Percentiles rank a stretch among this genome's conserved stretches.
phyloP scores from a whole-genome alignment of 2,888 invertebrate species.

The Schizotus pectinicornis region DNA sequence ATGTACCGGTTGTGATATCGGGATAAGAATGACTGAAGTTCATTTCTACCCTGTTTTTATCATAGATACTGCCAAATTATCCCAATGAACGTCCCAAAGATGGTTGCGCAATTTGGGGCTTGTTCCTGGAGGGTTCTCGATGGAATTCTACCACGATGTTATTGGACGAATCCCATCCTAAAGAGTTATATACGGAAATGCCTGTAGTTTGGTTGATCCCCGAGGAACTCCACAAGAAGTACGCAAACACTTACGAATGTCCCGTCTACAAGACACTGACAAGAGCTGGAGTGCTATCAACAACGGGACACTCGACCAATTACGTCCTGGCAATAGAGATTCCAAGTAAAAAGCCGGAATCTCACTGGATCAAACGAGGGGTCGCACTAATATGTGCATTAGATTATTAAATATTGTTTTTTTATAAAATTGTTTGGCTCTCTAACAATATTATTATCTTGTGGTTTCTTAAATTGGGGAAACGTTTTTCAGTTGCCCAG shows the following conservation, averaged over 20 bases:
- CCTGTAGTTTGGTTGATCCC: constrained; percentile 74
- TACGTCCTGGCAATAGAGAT: constrained; percentile 69
- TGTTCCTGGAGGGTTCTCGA: constrained; percentile 80
- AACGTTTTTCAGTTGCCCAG: too few species aligned
- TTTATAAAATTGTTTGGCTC: too few species aligned
- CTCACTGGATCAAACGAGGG: constrained; percentile 69
- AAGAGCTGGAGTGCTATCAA: constrained; percentile 68
- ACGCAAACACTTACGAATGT: constrained; percentile 63
- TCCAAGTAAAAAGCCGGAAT: constrained; percentile 62
- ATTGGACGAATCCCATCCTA: constrained; percentile 68
- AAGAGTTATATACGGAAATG: constrained; percentile 77
- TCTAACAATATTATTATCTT: too few species aligned
- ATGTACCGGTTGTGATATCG: too few species aligned
- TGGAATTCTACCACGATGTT: constrained; percentile 67
- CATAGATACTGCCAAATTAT: constrained; percentile 58
- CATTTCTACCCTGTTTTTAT: constrained; percentile 4
- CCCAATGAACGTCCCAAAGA: constrained; percentile 63
- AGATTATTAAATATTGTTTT: constrained; percentile 56
- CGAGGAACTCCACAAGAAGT: constrained; percentile 65
- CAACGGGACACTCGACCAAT: constrained; percentile 74
- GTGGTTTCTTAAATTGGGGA: too few species aligned
- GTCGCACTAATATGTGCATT: constrained; percentile 66
- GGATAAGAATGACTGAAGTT: too few species aligned
- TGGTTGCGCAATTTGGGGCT: constrained; percentile 70
- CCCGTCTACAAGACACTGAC: constrained; percentile 72